Conservation (phyloP, 2,888 invertebrate species). For the Hyles lineata region DNA sequence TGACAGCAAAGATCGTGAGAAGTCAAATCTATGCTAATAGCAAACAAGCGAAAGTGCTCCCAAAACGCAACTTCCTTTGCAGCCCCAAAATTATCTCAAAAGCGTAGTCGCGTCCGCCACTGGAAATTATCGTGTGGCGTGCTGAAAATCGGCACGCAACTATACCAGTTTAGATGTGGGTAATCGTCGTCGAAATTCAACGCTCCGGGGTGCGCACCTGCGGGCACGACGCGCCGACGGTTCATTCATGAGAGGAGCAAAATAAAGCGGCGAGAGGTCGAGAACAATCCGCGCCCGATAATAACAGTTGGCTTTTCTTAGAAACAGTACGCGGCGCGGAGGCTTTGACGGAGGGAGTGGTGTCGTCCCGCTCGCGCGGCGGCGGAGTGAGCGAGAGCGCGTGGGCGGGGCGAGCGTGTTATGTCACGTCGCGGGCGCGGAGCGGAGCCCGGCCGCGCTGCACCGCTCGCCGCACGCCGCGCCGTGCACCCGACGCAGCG, state of each 20-base stretch:
- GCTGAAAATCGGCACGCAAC: constrained; percentile 73
- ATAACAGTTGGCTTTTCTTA: constrained; percentile 83
- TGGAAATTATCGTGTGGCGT: constrained; percentile 78
- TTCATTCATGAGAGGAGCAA: constrained; percentile 79
- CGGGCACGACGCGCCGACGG: constrained; percentile 58
- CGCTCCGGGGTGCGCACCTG: constrained; percentile 78
- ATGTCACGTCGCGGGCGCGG: constrained; percentile 72
- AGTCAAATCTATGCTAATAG: constrained; percentile 56
- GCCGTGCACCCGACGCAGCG: constrained; percentile 60
- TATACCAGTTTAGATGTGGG: constrained; percentile 69
- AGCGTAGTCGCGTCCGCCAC: constrained; percentile 66
- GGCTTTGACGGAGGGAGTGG: constrained; percentile 76
- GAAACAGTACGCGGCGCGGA: constrained; percentile 74
- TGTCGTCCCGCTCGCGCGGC: constrained; percentile 65
- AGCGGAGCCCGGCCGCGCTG: constrained; percentile 59
- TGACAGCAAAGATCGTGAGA: constrained; percentile 53
- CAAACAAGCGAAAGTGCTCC: constrained; percentile 64
- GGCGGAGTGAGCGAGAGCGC: constrained; percentile 68
- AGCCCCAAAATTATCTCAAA: constrained; percentile 63
- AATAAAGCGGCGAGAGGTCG: constrained; percentile 71
- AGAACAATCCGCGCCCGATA: constrained; percentile 78
- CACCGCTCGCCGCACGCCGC: constrained; percentile 50
- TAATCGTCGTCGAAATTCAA: constrained; percentile 72
- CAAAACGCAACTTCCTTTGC: constrained; percentile 75
- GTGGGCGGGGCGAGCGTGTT: constrained; percentile 77